Evolutionary conservation across 1,140 invertebrate genomes (phyloP), one percentile per base, ranked within the genome.

Genomic region (Danaus melanippus): DNA sequence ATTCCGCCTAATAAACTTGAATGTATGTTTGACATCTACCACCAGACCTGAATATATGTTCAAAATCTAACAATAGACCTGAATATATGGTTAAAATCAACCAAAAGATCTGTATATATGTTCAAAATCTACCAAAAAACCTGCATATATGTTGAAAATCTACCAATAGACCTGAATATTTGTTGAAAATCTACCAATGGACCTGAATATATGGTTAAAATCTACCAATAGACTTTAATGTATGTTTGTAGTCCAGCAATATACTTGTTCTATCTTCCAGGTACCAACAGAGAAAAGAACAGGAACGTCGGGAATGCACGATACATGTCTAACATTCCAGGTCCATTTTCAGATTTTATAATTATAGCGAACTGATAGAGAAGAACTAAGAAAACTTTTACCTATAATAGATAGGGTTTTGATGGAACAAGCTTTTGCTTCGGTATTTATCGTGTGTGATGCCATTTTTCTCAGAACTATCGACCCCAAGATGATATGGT

Each of bases 251-350:
- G 21, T 32, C 21, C 7, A 45, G n/a, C 10, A 45, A 45, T 11
- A 45, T 10, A 45, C 17, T 4, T 12, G 7, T 46, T 42, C 8
- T 58, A 42, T 21, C 50, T 79, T 77, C 21, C 74, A 88, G 86
- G 66, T 88, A 87, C 56, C 83, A 88, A 63, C 85, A 88, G 64
- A 79, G 84, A 50, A 88, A 88, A 74, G 86, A 88, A 64, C 86
- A 87, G 71, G 86, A 88, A 64, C 72, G 86, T 46, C 76, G 86
- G 54, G 86, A 88, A 71, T 88, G 87, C 67, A 88, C 87, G 42
- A 88, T 88, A 53, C 87, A 88, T 56, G 87, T 88, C 62, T 88
- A 88, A 74, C 74, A 70, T 66, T 72, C 67, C 66, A 72, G 60
- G 58, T 67, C 66, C 69, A 67, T 71, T 60, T 64, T 43, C 58